Evolutionary conservation across 2,797 vertebrate species (phyloP), one percentile per base, ranked within the genome.

Genomic region (Smutsia temminckii): DNA sequence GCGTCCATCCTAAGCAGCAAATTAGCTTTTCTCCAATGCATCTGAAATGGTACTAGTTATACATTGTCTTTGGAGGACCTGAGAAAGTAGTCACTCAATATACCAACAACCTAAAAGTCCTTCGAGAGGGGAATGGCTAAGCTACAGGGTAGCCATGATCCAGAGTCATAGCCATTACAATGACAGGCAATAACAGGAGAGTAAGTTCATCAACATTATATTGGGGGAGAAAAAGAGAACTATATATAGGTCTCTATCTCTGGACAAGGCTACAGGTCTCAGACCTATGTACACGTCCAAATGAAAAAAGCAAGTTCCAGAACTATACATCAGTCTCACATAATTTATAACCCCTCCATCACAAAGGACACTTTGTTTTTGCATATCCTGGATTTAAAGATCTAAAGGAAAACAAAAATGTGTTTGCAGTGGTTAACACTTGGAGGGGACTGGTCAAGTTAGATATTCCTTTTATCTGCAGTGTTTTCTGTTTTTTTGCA

Each of bases 61-160:
- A 20, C 0, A 34, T 40, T 6, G 3, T 32, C 6, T 53, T 27
- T 21, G 34, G 42, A 55, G 29, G 25, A 85, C 34, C 0, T 14
- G 59, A 72, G 55, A 29, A 91, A 81, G 34, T 1, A 66, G 13
- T 8, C 25, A 63, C 16, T 74, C 42, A 57, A 3, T 7, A 51
- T 1, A 75, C 34, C n/a, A 61, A 63, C n/a, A 37, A 37, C 4
- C 27, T n/a, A 55, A 5, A 29, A 63, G 89, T 23, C 59, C 85
- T 34, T 16, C 0, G 1, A 3, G 0, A n/a, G 53, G 29, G 55
- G 27, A 83, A 68, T 0, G 5, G 34, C 29, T 78, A 29, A 25
- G 20, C 23, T 0, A 2, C 0, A 7, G 66, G 20, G 3, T 18
- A 18, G 9, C 79, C 27, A 21, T 0, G 5, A 4, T 25, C 53